Evolutionary conservation across 2,797 vertebrate genomes (phyloP), one percentile per base, ranked within the genome.

Genomic region (Coranthus polyacanthus): DNA sequence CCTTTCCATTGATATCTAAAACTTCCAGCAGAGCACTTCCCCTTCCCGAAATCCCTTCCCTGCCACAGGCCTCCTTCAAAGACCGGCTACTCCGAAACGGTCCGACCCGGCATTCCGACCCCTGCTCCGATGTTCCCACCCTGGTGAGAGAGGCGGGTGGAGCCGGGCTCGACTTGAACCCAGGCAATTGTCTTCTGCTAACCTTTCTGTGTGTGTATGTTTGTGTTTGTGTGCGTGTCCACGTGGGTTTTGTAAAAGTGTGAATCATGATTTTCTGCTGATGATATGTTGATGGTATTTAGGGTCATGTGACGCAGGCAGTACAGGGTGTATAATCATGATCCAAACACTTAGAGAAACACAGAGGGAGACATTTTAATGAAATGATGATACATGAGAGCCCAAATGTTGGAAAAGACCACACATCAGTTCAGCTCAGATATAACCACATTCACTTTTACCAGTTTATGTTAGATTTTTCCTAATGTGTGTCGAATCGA

Each of bases 11-110:
- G 85, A 83, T 85, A 82, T 86, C 41, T 20, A 68, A 83, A 84
- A 70, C 84, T 69, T 83, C 66, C 83, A 83, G 72, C 79, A 52
- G 79, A 82, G 85, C 83, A 54, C 82, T 89, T 89, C 90, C 90
- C 75, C 67, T 89, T 89, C 79, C 88, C 68, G 56, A 83, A 80
- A 89, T 67, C 47, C 73, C 69, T 82, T 83, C 86, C 79, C 69
- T 22, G 65, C 63, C 60, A 64, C 77, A 58, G 75, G 71, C 78
- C 82, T 88, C 83, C 88, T 90, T 89, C 86, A 89, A 89, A 91
- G 86, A 72, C 81, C 3, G 55, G 67, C 66, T 77, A 59, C 71
- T 85, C 66, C 51, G 29, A 69, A 55, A 54, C 9, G 41, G 42
- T 63, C 67, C 63, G 70, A 81, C 88, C 79, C 72, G 15, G 67